Conservation (phyloP, 2,888 invertebrate species). For the Apamea crenata region DNA sequence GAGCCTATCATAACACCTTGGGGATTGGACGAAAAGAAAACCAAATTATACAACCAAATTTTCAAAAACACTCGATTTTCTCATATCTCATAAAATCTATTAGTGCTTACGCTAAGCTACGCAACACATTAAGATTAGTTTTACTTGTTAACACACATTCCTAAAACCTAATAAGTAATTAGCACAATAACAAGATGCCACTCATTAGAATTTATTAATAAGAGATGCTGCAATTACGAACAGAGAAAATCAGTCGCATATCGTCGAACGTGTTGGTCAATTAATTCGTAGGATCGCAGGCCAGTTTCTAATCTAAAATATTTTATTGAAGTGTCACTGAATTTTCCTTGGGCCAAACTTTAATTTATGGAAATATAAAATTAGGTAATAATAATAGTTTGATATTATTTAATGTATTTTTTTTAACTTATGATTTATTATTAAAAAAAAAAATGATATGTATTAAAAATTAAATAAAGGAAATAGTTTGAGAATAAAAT, state of each 20-base stretch:
- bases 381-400: not conserved
- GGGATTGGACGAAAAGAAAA: not conserved
- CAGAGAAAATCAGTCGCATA: constrained; percentile 43
- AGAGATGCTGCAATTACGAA: constrained; percentile 39
- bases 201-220: constrained; percentile 38
- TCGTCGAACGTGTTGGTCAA: constrained; percentile 54
- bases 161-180: constrained; percentile 17
- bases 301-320: constrained; percentile 38
- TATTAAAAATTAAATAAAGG: not conserved
- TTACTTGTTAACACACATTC: not conserved
- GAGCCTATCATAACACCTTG: not conserved
- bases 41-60: not conserved
- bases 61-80: not conserved
- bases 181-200: constrained; percentile 8
- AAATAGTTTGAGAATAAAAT: not conserved
- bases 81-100: not conserved
- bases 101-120: not conserved
- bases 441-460: not conserved
- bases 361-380: not conserved
- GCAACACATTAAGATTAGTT: not conserved
- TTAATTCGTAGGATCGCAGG: constrained; percentile 52
- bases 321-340: too few relatives aligned
- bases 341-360: too few relatives aligned
- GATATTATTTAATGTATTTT: not conserved
- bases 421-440: not conserved